Base-by-base conservation (phyloP, 2,797 vertebrate species). In the Myotis findleyi region DNA sequence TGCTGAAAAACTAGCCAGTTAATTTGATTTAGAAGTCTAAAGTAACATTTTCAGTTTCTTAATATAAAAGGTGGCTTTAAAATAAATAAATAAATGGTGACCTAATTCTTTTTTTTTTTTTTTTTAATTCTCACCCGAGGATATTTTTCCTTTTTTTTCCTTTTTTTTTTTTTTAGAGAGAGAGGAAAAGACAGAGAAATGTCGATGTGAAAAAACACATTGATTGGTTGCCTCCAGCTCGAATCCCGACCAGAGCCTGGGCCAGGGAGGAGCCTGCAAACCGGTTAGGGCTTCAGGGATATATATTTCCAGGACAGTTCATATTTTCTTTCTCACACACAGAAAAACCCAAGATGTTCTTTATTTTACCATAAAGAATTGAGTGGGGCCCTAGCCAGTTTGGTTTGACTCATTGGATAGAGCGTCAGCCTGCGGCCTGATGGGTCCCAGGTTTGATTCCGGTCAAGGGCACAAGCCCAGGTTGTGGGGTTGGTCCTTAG, bases 311-410 rank as follows among this genome's bases (percentile, higher is more conserved):
- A 16, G 21, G 20, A 51, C 8, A 83, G 49, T n/a, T 80, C 33
- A 55, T 77, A 68, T 66, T 33, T 87, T 79, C 38, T 47, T 82
- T 47, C 23, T 69, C 38, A 49, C 23, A 38, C 49, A 53, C 57
- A 44, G 6, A 36, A 51, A 88, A 87, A 83, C 20, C 59, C 27
- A n/a, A 89, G 47, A 83, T 77, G 53, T 36, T 84, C 66, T 84
- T 87, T 91, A 83, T 38, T 88, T 82, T 84, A 83, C 17, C 18
- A n/a, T 47, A 64, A 95, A 76, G 73, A 91, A 76, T 27, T 77
- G 30, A 87, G 10, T 6, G 59, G 55, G 41, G 30, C 62, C 62
- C 62, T 64, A 16, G 27, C 30, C 44, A 44, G 10, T 44, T 44
- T n/a, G 62, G 6, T 64, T 64, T 64, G 62, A 17, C 62, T 64